A percentile compares a stretch with the other conserved stretches of the same genome.
phyloP scores from a whole-genome alignment of 2,113 vertebrate species.

The Hypomesus transpacificus region DNA sequence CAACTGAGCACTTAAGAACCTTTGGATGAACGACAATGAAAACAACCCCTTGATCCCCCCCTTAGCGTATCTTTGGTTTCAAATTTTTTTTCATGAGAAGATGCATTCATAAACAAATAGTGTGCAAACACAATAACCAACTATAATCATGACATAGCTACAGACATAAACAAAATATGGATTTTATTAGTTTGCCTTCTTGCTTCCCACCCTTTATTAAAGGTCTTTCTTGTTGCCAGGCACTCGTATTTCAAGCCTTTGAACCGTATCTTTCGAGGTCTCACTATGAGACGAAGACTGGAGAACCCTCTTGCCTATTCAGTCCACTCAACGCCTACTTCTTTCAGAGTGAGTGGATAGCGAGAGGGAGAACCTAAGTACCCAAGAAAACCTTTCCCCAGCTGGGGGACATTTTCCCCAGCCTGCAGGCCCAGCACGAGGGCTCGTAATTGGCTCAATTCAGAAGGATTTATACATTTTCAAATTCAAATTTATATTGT shows the following conservation, averaged over 20 bases:
- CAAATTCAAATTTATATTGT: constrained; percentile 52
- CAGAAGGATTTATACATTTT: constrained; percentile 58
- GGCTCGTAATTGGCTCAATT: constrained; percentile 47
- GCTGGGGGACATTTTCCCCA: constrained; percentile 33
- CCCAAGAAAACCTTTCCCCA: constrained; percentile 35
- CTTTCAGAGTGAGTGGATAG: constrained; percentile 30
- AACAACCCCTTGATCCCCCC: constrained; percentile 14
- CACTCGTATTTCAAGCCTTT: constrained; percentile 19
- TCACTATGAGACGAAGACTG: neutral
- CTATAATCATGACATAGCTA: neutral
- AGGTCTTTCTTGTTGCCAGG: neutral
- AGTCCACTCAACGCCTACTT: constrained; percentile 38
- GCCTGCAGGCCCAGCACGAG: constrained; percentile 13
- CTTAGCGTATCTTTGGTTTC: neutral
- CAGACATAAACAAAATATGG: constrained; percentile 18
- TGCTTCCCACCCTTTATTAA: constrained; percentile 14
- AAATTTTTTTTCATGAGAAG: constrained; percentile 8
- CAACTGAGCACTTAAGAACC: constrained; percentile 22
- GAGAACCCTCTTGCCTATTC: constrained; percentile 1
- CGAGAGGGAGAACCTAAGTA: constrained; percentile 18
- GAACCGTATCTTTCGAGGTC: constrained; percentile 11
- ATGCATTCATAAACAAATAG: constrained; percentile 27
- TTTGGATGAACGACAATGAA: constrained; percentile 20
- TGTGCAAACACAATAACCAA: neutral
- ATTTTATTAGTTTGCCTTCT: constrained; percentile 14